phyloP scores from a whole-genome alignment of 1,140 invertebrate genomes.

The Drosophila kikkawai region DNA sequence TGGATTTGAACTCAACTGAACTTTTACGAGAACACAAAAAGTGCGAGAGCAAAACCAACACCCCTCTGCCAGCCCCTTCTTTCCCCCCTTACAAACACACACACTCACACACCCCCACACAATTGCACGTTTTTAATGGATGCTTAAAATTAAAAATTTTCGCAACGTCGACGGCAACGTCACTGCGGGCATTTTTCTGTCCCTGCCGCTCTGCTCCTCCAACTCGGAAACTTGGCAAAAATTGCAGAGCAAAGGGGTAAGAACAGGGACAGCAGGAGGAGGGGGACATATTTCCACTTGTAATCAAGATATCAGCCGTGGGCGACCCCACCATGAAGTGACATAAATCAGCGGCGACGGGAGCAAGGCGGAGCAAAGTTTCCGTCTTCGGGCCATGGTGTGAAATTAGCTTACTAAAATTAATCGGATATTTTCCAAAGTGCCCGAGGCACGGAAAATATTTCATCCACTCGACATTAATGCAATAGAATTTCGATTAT shows the following conservation, averaged over 20 bases:
- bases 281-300: conserved; percentile 68
- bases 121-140: conserved; percentile 52
- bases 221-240: conserved; percentile 24
- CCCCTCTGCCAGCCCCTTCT: not conserved
- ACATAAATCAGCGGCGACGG: conserved; percentile 51
- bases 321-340: conserved; percentile 53
- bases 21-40: conserved; percentile 64
- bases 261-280: not conserved
- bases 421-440: conserved; percentile 65
- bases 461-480: conserved; percentile 28
- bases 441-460: conserved; percentile 31
- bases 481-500: conserved; percentile 43
- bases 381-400: conserved; percentile 15
- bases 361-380: conserved; percentile 19
- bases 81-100: conserved; percentile 14
- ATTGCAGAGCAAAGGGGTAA: not conserved
- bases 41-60: conserved; percentile 42
- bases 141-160: conserved; percentile 71
- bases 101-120: conserved; percentile 28
- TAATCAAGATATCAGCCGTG: conserved; percentile 74
- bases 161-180: conserved; percentile 48
- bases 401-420: conserved; percentile 71
- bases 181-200: conserved; percentile 67
- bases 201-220: not conserved
- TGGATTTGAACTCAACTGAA: conserved; percentile 81